Percentiles rank a stretch among this genome's conserved stretches.
Evolutionary conservation across 2,113 vertebrate genomes (phyloP).

Genomic region (Leiothrix lutea): DNA sequence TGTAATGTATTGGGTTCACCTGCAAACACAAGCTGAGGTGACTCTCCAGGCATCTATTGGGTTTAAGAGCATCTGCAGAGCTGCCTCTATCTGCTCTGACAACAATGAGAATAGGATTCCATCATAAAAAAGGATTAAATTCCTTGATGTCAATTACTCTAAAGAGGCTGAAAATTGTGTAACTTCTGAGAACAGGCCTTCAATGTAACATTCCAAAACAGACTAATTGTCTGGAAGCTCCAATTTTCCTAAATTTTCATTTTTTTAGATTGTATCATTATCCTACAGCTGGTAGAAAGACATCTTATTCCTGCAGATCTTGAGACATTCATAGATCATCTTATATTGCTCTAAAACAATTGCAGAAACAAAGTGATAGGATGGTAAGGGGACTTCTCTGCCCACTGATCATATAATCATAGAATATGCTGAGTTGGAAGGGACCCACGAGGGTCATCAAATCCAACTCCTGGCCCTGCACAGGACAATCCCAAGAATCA

Average conservation of each 20-base stretch:
- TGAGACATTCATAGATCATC: not conserved
- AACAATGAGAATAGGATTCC: rapidly evolving
- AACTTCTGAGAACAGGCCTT: not conserved
- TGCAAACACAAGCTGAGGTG: not conserved
- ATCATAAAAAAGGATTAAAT: not conserved
- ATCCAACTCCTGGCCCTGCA: not conserved
- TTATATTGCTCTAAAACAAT: not conserved
- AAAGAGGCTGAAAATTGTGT: not conserved
- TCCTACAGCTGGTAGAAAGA: not conserved
- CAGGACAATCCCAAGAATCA: not conserved
- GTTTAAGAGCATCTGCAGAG: not conserved
- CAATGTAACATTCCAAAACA: not conserved
- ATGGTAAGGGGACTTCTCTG: not conserved
- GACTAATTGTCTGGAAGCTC: not conserved
- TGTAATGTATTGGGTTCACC: not conserved
- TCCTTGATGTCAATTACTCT: not conserved
- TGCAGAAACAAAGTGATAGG: not conserved
- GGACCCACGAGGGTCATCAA: not conserved
- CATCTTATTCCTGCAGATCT: not conserved
- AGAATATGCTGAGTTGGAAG: not conserved
- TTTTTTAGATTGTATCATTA: not conserved
- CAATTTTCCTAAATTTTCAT: not conserved
- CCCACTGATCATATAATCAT: not conserved
- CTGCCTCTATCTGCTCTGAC: not conserved
- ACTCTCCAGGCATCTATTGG: not conserved